Conservation (phyloP, 2,888 invertebrate genomes). For the Hoplodrina blanda region DNA sequence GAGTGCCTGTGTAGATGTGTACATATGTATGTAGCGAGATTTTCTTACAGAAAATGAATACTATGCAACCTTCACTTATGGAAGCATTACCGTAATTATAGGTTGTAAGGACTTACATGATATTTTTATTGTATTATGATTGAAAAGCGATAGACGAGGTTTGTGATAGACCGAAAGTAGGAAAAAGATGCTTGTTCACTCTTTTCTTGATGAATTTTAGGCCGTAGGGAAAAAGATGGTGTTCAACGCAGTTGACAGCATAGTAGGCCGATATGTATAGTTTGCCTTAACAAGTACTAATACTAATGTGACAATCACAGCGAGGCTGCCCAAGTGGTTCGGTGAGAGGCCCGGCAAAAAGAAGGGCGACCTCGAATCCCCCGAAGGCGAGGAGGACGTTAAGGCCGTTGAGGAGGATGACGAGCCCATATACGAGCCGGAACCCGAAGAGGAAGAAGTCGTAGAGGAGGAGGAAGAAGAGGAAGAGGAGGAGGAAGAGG, state of each 20-base stretch:
- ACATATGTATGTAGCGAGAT: too few species aligned
- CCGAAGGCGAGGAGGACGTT: slow-evolving; percentile 97
- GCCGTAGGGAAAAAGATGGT: too few species aligned
- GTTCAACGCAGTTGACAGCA: not conserved
- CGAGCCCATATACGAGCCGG: slow-evolving; percentile 92
- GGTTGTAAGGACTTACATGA: too few species aligned
- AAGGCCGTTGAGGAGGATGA: slow-evolving; percentile 94
- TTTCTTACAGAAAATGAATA: too few species aligned
- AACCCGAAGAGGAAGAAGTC: slow-evolving; percentile 94
- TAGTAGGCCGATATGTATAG: not conserved
- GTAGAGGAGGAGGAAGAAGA: slow-evolving; percentile 93
- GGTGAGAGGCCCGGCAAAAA: slow-evolving; percentile 98
- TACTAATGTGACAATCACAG: slow-evolving; percentile 82
- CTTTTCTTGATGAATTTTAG: too few species aligned
- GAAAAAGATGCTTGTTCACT: too few species aligned
- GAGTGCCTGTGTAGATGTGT: too few species aligned
- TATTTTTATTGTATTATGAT: too few species aligned
- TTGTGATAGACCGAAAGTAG: too few species aligned
- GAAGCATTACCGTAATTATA: too few species aligned
- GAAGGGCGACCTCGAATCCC: slow-evolving; percentile 96
- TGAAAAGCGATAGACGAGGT: not conserved
- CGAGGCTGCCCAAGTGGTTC: slow-evolving; percentile 98
- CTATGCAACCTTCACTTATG: too few species aligned
- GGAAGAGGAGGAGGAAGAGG: slow-evolving; percentile 94
- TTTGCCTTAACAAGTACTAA: slow-evolving; percentile 10